These are phyloP conservation scores for Cyprinella venusta DNA, from an alignment of 2,797 vertebrate species.

Conservation along the genomic window DNA sequence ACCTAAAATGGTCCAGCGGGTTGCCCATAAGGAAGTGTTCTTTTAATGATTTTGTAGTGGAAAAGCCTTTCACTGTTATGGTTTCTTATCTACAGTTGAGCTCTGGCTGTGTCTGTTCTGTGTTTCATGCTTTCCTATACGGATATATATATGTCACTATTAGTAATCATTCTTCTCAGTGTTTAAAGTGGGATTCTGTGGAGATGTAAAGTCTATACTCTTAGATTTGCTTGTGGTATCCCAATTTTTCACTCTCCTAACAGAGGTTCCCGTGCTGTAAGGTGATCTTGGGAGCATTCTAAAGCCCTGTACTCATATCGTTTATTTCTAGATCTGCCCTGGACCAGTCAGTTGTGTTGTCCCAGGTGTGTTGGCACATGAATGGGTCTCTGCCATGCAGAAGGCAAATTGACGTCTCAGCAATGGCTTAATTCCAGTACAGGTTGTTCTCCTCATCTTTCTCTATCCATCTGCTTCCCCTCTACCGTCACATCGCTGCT, in stretches of 20 bases:
- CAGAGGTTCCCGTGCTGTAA: not conserved
- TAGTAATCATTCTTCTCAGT: conserved; percentile 13
- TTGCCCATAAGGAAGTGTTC: conserved; percentile 1
- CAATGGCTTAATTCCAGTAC: conserved; percentile 60
- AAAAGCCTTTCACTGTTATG: conserved; percentile 4
- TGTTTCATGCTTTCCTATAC: conserved; percentile 1
- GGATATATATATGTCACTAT: not conserved
- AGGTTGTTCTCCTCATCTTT: conserved; percentile 51
- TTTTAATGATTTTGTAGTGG: not conserved
- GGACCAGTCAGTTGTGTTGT: conserved; percentile 17
- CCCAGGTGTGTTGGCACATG: conserved; percentile 49
- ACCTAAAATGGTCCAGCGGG: conserved; percentile 1
- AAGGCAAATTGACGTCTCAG: conserved; percentile 26
- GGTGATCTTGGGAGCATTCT: not conserved
- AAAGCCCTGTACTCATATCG: not conserved
- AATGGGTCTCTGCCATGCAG: not conserved
- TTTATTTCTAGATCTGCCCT: conserved; percentile 19
- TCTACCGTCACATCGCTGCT: not conserved
- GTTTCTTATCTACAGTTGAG: conserved; percentile 19
- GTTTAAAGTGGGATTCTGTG: conserved; percentile 19
- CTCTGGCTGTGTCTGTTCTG: conserved; percentile 18
- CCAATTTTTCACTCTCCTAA: not conserved
- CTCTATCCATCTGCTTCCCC: not conserved
- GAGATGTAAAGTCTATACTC: not conserved
- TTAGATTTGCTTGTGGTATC: not conserved